A percentile compares a stretch with the other conserved stretches of the same genome.
These are phyloP conservation scores for Girardia tigrina DNA, from an alignment of 2,888 invertebrate species.

Conservation along the genomic window DNA sequence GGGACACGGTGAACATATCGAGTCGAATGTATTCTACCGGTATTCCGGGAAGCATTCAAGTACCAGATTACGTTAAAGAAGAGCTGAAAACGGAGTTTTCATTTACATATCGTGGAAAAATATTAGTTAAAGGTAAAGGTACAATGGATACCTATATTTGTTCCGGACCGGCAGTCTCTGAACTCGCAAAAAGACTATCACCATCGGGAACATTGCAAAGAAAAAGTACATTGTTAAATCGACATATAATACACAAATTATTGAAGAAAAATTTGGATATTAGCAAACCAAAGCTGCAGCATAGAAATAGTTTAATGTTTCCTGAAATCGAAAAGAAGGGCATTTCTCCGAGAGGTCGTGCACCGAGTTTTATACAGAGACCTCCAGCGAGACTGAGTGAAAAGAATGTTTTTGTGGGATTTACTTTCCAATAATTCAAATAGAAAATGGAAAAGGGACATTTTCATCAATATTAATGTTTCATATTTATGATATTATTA, in stretches of 20 bases:
- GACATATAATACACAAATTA: not conserved
- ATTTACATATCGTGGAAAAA: constrained; percentile 20
- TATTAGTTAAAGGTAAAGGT: constrained; percentile 34
- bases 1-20: constrained; percentile 90
- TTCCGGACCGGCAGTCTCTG: not conserved
- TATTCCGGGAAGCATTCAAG: constrained; percentile 27
- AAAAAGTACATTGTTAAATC: not conserved
- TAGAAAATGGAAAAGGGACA: no score
- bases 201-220: not conserved
- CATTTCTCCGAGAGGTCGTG: no score
- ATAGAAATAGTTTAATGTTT: no score
- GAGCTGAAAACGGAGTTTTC: not conserved
- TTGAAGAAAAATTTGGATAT: no score
- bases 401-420: not conserved
- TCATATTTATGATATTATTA: no score
- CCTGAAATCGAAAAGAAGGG: not conserved
- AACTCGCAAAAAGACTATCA: not conserved
- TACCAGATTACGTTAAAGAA: not conserved
- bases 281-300: no score
- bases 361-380: no score
- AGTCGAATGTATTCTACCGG: constrained; percentile 79
- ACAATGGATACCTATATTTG: constrained; percentile 30
- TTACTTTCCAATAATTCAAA: not conserved
- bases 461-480: no score
- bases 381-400: no score